Base-by-base conservation (phyloP, 1,140 invertebrate species). In the Vanessa tameamea region DNA sequence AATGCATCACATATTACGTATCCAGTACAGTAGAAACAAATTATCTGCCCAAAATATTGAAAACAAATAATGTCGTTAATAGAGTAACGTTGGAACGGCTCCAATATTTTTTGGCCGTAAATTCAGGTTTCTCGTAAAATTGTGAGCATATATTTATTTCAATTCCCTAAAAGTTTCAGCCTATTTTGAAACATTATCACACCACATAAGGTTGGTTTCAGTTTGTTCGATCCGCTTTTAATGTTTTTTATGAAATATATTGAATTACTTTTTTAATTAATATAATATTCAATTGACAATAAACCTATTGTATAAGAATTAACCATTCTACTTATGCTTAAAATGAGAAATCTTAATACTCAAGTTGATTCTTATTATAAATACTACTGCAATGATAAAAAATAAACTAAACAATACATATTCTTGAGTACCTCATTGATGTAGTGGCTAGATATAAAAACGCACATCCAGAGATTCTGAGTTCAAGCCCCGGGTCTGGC, bases 81-180 rank as follows among this genome's bases (percentile, higher is more conserved):
- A 57, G 55, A 57, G 55, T 26, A 57, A 15, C 11, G 57, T 61
- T 61, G 57, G 57, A 61, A n/a, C 26, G 13, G 11, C 3, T 61
- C 57, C 57, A 61, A 61, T 61, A 61, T 61, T 61, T 61, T 61
- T 61, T 61, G 55, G 26, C 57, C 57, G 57, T 61, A 61, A 61
- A 61, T 61, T 61, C 57, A 61, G 26, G 57, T 61, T 61, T 61
- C 57, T 61, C 57, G 57, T 61, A 61, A 61, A 61, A 61, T 61
- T 61, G 57, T 61, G 23, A 61, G 31, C 57, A 61, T 61, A n/a
- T 61, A 57, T 57, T 57, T 37, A 37, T 31, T 15, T 61, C 23
- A 31, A 61, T 61, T 61, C 31, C n/a, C 13, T 61, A 14, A 61
- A 15, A 61, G 55, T 57, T 57, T 57, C 55, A 57, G 55, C 55